Percentiles rank a stretch among this genome's conserved stretches.
phyloP scores from a whole-genome alignment of 2,888 invertebrate species.

The Sycophila texana region DNA sequence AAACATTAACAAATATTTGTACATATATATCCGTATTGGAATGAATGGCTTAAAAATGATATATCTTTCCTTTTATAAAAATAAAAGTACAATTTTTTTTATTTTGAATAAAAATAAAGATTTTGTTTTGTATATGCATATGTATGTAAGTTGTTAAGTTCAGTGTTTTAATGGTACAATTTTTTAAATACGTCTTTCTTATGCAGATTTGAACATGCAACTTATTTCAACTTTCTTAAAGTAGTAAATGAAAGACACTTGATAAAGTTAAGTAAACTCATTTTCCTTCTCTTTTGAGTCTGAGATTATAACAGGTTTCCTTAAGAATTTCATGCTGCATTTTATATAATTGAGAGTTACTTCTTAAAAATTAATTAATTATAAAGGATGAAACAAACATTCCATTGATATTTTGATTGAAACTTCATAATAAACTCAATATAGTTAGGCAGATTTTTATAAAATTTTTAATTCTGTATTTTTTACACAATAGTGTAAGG shows the following conservation, averaged over 20 bases:
- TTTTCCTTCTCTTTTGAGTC: conserved; percentile 16
- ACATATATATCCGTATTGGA: too few relatives aligned
- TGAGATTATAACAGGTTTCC: conserved; percentile 9
- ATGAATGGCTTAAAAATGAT: too few relatives aligned
- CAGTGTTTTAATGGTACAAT: conserved; percentile 5
- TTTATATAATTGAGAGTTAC: conserved; percentile 36
- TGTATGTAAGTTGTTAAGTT: neutral
- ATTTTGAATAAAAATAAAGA: neutral
- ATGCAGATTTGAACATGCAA: too few relatives aligned
- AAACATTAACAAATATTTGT: too few relatives aligned
- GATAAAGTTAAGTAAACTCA: neutral
- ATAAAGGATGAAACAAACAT: conserved; percentile 25
- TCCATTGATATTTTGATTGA: conserved; percentile 11
- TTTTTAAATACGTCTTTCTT: neutral
- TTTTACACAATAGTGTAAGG: neutral
- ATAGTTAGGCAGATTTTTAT: conserved; percentile 17
- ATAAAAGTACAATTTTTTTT: conserved; percentile 2
- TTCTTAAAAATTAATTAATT: conserved; percentile 21
- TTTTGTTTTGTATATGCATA: too few relatives aligned
- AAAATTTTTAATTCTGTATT: conserved; percentile 2
- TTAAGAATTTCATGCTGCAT: conserved; percentile 39
- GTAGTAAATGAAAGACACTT: neutral
- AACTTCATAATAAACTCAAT: neutral
- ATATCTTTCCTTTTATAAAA: too few relatives aligned
- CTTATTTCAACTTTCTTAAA: too few relatives aligned